Base-by-base conservation (phyloP, 2,888 invertebrate species). In the Troides helena region DNA sequence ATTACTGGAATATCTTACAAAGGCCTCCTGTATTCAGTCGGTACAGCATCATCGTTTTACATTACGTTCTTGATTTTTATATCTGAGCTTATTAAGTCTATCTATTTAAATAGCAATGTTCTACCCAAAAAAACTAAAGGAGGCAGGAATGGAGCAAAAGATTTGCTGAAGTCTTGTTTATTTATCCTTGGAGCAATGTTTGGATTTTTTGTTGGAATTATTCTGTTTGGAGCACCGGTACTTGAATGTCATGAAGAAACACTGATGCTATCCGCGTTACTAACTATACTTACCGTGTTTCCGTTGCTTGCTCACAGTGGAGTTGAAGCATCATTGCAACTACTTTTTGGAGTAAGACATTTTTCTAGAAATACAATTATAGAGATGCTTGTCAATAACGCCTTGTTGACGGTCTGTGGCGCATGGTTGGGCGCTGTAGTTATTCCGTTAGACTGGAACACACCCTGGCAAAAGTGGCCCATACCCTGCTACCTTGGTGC, bases 401-500 rank as follows among this genome's bases (percentile, higher is more conserved):
- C 94, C 7, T 80, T 94, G 69, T 79, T 94, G 68, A 94, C 95
- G 0, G 81, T 97, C 17, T 84, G 96, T 50, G 98, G 98, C 4
- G 95, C 97, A 7, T 98, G 98, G 97, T 80, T 96, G 1, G 97
- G 98, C 8, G 97, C 97, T 4, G 93, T 96, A 69, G 96, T 96
- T 1, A 96, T 98, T 74, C 98, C 98, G 0, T 88, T 98, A 50
- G 98, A 98, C 84, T 98, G 98, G 98, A 96, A 98, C 85, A 94
- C 95, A 63, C 96, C 96, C 0, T 98, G 98, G 97, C 98, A 98
- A 91, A 94, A 88, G 71, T 96, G 96, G 96, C 96, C 96, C 0
- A 94, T 96, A 75, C 95, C 96, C 0, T 96, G 96, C 78, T 94
- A 94, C 72, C 86, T 94, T 0, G 96, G 96, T n/a, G 95, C 95